Evolutionary conservation across 2,797 vertebrate genomes (phyloP).

Genomic region (Thripadectes ignobilis): DNA sequence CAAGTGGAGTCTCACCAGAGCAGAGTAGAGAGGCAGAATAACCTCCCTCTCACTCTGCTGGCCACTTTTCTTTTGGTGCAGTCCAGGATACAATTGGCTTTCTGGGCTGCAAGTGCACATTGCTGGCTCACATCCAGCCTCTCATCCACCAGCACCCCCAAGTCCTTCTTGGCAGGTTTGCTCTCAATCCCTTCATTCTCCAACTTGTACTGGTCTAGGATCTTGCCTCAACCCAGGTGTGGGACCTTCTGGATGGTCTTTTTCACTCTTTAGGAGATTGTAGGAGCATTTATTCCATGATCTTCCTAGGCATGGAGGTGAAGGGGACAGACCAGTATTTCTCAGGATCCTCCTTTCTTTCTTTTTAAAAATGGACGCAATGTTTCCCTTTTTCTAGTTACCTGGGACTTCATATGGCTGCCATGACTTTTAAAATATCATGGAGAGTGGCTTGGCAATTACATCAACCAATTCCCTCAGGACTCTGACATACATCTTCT

Average conservation of each 20-base stretch:
- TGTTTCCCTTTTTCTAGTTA: neutral
- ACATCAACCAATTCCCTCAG: too few species aligned
- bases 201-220: neutral
- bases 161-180: neutral
- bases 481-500: too few species aligned
- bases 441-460: too few species aligned
- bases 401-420: neutral
- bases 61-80: neutral
- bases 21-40: neutral
- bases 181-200: neutral
- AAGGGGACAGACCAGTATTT: neutral
- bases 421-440: neutral
- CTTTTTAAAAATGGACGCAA: neutral
- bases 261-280: neutral
- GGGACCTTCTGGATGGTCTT: neutral
- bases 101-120: neutral
- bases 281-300: neutral
- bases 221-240: neutral
- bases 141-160: neutral
- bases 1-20: neutral
- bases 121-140: too few species aligned
- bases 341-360: neutral
- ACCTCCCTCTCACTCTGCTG: neutral
- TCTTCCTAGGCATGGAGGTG: neutral
- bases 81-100: neutral